Conservation (phyloP, 2,797 vertebrate genomes). For the Hirundo rustica region DNA sequence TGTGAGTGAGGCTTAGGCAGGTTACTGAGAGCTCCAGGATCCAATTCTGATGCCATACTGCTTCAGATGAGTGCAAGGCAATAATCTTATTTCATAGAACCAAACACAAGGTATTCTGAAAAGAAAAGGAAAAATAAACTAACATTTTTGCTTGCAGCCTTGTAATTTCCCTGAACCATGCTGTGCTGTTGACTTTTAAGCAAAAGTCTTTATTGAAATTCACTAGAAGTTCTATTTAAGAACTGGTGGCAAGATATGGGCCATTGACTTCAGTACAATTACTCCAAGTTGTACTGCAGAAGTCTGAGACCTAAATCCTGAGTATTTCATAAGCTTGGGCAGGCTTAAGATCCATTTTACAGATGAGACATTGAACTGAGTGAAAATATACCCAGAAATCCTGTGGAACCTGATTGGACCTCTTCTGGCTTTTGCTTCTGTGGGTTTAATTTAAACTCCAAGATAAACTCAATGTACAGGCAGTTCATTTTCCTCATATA, state of each 20-base stretch:
- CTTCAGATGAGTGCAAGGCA: background rate
- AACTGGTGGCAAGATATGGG: constrained; percentile 38
- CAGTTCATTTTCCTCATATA: background rate
- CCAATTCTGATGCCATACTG: background rate
- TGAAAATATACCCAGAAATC: background rate
- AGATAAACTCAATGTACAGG: background rate
- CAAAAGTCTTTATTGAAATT: constrained; percentile 48
- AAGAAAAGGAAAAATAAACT: constrained; percentile 12
- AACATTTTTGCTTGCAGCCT: constrained; percentile 42
- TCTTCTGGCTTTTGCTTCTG: background rate
- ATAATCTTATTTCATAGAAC: background rate
- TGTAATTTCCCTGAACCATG: constrained; percentile 47
- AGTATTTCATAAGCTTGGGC: background rate
- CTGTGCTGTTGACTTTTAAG: constrained; percentile 63
- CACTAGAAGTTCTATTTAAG: constrained; percentile 50
- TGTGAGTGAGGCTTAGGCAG: background rate
- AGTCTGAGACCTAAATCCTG: background rate
- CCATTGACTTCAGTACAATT: constrained; percentile 49
- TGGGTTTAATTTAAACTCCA: background rate
- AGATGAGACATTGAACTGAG: background rate
- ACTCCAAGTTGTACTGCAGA: background rate
- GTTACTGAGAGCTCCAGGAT: background rate
- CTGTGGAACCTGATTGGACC: background rate
- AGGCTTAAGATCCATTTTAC: background rate
- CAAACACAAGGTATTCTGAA: background rate